These are phyloP conservation scores for Rousettus leschenaultii DNA, from an alignment of 2,113 vertebrate genomes.

Conservation along the genomic window DNA sequence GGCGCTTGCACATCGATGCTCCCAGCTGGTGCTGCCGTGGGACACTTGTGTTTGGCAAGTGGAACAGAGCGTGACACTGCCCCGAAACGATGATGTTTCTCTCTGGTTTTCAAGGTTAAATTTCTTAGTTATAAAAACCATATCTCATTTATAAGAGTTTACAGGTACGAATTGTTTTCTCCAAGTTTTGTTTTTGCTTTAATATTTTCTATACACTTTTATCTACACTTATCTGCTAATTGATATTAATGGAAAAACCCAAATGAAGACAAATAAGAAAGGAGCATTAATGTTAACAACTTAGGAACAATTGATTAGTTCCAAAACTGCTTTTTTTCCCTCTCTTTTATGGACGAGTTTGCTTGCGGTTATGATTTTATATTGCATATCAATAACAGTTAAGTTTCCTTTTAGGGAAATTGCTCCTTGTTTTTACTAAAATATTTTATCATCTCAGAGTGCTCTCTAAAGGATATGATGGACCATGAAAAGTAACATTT, in stretches of 20 bases:
- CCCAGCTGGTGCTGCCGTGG: not conserved
- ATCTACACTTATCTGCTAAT: not conserved
- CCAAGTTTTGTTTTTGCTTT: not conserved
- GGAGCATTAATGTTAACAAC: not conserved
- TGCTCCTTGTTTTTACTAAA: not conserved
- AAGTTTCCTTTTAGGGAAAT: not conserved
- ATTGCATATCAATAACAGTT: not conserved
- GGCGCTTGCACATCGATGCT: not conserved
- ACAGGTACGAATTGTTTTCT: not conserved
- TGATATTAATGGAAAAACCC: not conserved
- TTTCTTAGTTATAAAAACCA: not conserved
- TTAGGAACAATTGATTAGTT: constrained; percentile 4
- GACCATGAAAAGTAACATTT: not conserved
- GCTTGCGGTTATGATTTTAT: not conserved
- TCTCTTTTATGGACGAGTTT: not conserved
- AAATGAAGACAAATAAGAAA: not conserved
- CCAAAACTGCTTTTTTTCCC: not conserved
- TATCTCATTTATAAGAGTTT: not conserved
- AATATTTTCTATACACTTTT: not conserved
- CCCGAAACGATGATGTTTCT: not conserved
- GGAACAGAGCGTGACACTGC: not conserved
- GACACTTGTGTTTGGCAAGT: not conserved
- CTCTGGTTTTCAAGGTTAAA: not conserved
- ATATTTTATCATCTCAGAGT: not conserved
- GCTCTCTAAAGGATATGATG: not conserved